A percentile compares a stretch with the other conserved stretches of the same genome.
Conservation (phyloP, 2,888 invertebrate genomes). For the Caenorhabditis macrosperma region DNA sequence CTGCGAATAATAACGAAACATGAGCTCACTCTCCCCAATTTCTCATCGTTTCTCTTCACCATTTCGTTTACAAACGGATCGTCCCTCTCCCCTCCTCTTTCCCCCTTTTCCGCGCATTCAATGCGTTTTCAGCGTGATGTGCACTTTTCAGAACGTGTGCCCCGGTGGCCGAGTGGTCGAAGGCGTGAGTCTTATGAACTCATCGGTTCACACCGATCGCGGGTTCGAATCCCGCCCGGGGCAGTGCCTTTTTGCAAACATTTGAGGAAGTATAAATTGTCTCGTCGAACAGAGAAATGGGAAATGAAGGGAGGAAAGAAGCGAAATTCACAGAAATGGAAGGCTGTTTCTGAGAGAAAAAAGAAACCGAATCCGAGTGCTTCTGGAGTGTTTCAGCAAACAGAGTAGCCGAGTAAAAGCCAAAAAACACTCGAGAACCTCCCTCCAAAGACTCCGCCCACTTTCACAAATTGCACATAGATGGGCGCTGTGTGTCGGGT, state of each 20-base stretch:
- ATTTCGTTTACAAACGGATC: no score
- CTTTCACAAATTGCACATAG: not conserved
- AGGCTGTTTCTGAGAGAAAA: not conserved
- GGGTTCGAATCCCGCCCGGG: slow-evolving; percentile 38
- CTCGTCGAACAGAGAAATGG: not conserved
- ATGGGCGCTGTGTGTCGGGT: no score
- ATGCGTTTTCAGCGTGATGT: not conserved
- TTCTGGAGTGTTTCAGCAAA: slow-evolving; percentile 13
- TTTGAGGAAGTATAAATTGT: not conserved
- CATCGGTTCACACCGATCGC: slow-evolving; percentile 23
- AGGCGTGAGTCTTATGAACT: slow-evolving; percentile 34
- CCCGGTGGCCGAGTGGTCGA: slow-evolving; percentile 28
- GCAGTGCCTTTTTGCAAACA: not conserved
- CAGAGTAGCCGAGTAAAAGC: not conserved
- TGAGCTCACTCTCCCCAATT: no score
- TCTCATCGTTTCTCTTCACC: no score
- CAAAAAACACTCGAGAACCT: slow-evolving; percentile 3
- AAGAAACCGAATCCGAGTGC: not conserved
- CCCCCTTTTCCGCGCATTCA: not conserved
- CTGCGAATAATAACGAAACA: no score
- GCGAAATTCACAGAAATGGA: not conserved
- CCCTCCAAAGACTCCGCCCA: not conserved
- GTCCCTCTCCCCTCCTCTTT: no score
- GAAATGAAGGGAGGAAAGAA: not conserved
- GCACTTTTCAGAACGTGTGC: slow-evolving; percentile 4